Evolutionary conservation across 2,888 invertebrate species (phyloP), one percentile per base, ranked within the genome.

Genomic region (Drosophila greeni): DNA sequence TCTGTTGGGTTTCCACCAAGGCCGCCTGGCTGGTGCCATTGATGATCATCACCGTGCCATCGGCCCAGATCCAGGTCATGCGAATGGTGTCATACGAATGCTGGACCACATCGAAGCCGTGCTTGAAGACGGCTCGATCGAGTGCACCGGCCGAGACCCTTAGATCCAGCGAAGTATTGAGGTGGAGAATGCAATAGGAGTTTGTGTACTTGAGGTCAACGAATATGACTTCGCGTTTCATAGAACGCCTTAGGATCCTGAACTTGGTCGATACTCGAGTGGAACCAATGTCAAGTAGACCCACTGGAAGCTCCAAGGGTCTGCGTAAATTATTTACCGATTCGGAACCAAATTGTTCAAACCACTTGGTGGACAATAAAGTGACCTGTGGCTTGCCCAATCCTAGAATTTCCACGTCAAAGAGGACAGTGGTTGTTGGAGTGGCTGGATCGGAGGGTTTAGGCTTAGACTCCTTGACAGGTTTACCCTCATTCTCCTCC

Each of bases 21-120:
- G 52, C 16, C 2, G 24, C 11, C 8, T 61, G 56, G 18, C 24
- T 72, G 11, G 53, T 37, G 0, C 62, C 65, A 53, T 75, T 75
- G 12, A 36, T 56, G 8, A 78, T 72, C 37, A 76, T 43, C 0
- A 76, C 34, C 20, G 18, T 56, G 42, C 76, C 74, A 34, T 72
- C 58, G 7, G 40, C 12, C 76, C 76, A 78, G 1, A 78, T 23
- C 76, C 76, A 75, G 7, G 67, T 62, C 9, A 70, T 7, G n/a
- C 40, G 40, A 9, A 23, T 23, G 23, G 23, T 40, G 40, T 40
- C 40, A 8, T 5, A 23, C 0, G 40, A 23, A 12, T 40, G 23
- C 23, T 23, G 40, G 11, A 76, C 23, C 39, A 76, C 78, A 37
- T 67, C 60, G 1, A 67, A 61, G 2, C 53, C 39, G 11, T 14